phyloP scores from a whole-genome alignment of 2,888 invertebrate genomes.

The Listrodromus nycthemerus region DNA sequence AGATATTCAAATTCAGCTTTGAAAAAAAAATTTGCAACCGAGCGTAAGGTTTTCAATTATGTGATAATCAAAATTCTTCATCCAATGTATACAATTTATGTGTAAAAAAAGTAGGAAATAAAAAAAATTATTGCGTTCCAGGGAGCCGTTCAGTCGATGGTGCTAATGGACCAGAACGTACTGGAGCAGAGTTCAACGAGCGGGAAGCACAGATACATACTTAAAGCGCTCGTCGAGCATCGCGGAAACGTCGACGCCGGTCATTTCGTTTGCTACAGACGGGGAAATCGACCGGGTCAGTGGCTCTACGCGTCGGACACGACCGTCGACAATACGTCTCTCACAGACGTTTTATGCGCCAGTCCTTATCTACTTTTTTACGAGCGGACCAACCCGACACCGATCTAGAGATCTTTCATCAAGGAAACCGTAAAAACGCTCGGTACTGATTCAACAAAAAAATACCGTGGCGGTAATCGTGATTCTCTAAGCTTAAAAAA shows the following conservation, averaged over 20 bases:
- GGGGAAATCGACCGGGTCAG: constrained; percentile 88
- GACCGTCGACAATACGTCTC: constrained; percentile 91
- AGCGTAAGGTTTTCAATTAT: no score
- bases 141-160: constrained; percentile 85
- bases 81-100: no score
- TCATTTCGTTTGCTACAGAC: constrained; percentile 97
- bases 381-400: constrained; percentile 86
- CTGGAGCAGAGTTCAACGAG: constrained; percentile 79
- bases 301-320: constrained; percentile 86
- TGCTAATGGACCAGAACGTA: constrained; percentile 80
- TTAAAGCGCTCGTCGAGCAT: constrained; percentile 95
- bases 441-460: constrained; percentile 7
- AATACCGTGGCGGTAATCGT: constrained; percentile 32
- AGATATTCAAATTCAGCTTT: no score
- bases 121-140: constrained; percentile 54
- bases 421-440: not conserved
- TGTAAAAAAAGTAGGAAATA: not conserved
- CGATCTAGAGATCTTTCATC: constrained; percentile 27
- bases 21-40: no score
- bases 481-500: constrained; percentile 27
- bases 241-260: constrained; percentile 95
- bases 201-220: constrained; percentile 89
- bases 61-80: no score
- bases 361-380: constrained; percentile 98
- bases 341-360: constrained; percentile 93